Percentiles rank a stretch among this genome's conserved stretches.
Conservation (phyloP, 2,797 vertebrate genomes). For the Diglossa cyanea region DNA sequence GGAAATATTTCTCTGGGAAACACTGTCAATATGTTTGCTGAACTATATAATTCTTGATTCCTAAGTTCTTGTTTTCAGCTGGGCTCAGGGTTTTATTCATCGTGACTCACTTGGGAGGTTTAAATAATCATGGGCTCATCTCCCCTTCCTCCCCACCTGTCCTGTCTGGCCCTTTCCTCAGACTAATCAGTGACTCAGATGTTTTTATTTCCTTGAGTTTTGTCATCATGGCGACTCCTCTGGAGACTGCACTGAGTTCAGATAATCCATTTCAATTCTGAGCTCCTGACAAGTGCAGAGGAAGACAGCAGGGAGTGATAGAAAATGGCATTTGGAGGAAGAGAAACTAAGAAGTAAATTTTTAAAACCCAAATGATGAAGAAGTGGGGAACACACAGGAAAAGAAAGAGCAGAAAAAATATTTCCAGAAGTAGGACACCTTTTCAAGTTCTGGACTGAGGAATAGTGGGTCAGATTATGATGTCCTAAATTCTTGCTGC, state of each 20-base stretch:
- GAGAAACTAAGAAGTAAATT: conserved; percentile 13
- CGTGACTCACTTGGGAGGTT: neutral
- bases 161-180: neutral
- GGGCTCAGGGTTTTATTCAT: neutral
- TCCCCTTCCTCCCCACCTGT: neutral
- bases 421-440: neutral
- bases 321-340: neutral
- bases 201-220: conserved; percentile 27
- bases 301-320: conserved; percentile 12
- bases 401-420: conserved; percentile 19
- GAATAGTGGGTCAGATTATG: neutral
- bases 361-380: conserved; percentile 1
- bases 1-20: neutral
- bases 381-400: neutral
- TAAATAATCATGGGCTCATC: neutral
- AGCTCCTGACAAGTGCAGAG: conserved; percentile 5
- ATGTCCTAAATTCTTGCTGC: neutral
- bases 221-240: conserved; percentile 20
- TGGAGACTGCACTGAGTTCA: conserved; percentile 3
- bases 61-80: neutral
- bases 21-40: neutral
- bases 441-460: neutral
- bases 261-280: conserved; percentile 31
- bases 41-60: neutral
- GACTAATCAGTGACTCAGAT: neutral